These are phyloP conservation scores for Steatornis caripensis DNA, from an alignment of 2,113 vertebrate genomes.

Conservation along the genomic window DNA sequence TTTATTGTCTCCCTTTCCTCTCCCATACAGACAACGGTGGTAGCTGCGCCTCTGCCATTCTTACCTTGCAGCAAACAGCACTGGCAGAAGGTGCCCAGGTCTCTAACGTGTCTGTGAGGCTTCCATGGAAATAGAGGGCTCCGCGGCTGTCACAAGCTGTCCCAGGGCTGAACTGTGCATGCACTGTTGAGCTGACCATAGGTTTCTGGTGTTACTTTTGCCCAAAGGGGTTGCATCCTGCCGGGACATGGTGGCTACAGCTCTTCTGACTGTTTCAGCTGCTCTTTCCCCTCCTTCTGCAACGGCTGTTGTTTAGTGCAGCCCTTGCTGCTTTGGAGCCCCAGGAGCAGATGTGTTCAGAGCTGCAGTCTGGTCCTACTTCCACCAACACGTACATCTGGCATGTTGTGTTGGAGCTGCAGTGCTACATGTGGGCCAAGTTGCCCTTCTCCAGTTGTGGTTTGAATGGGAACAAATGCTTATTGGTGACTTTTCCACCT, in stretches of 20 bases:
- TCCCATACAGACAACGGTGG: fast-evolving
- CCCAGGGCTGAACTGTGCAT: neutral
- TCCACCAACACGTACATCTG: fast-evolving
- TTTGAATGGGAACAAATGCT: neutral
- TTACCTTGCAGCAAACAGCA: neutral
- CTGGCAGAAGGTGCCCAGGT: neutral
- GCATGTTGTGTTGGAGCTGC: neutral
- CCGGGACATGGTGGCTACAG: fast-evolving
- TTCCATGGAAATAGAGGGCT: neutral
- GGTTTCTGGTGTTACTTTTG: neutral
- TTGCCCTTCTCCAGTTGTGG: neutral
- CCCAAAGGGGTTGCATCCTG: neutral
- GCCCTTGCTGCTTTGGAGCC: neutral
- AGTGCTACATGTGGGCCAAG: neutral
- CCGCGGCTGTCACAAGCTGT: neutral
- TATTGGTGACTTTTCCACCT: neutral
- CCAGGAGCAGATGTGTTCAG: neutral
- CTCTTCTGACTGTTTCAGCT: neutral
- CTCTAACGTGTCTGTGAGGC: neutral
- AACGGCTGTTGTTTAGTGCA: neutral
- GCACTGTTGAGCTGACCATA: neutral
- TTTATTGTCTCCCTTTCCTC: neutral
- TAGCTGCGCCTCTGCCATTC: neutral
- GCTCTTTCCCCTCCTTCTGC: neutral
- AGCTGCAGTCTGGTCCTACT: neutral